These are phyloP conservation scores for Linyphia triangularis DNA, from an alignment of 2,888 invertebrate species.

Conservation along the genomic window DNA sequence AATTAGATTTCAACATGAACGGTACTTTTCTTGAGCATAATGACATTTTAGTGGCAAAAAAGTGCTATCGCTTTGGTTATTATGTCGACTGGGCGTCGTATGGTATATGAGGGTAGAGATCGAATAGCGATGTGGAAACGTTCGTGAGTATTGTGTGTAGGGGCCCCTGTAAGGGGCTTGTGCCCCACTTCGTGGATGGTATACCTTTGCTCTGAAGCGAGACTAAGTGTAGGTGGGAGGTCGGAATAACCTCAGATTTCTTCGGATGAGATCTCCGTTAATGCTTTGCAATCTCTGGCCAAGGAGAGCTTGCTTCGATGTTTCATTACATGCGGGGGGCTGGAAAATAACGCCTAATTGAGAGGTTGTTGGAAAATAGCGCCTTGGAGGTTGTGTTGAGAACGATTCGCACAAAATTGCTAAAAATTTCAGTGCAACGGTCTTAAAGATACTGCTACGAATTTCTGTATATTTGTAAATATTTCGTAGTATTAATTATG, in stretches of 20 bases:
- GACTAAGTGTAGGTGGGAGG: conserved; percentile 66
- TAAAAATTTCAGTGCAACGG: too few relatives aligned
- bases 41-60: conserved; percentile 41
- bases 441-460: too few relatives aligned
- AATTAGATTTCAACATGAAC: conserved; percentile 35
- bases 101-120: conserved; percentile 24
- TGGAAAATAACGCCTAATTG: background rate
- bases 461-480: too few relatives aligned
- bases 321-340: background rate
- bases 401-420: too few relatives aligned
- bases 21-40: conserved; percentile 10
- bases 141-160: conserved; percentile 31
- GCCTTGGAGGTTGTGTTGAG: too few relatives aligned
- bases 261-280: background rate
- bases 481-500: too few relatives aligned
- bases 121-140: conserved; percentile 44
- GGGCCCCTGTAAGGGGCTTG: conserved; percentile 45
- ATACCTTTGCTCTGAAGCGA: conserved; percentile 36
- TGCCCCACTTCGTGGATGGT: conserved; percentile 65
- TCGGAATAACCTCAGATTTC: conserved; percentile 13
- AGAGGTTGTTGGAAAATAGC: too few relatives aligned
- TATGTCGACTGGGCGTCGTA: conserved; percentile 37
- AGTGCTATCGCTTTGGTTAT: background rate
- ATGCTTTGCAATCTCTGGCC: background rate
- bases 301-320: background rate